Base-by-base conservation (phyloP, 2,797 vertebrate species). In the Paratrypauchen microcephalus region DNA sequence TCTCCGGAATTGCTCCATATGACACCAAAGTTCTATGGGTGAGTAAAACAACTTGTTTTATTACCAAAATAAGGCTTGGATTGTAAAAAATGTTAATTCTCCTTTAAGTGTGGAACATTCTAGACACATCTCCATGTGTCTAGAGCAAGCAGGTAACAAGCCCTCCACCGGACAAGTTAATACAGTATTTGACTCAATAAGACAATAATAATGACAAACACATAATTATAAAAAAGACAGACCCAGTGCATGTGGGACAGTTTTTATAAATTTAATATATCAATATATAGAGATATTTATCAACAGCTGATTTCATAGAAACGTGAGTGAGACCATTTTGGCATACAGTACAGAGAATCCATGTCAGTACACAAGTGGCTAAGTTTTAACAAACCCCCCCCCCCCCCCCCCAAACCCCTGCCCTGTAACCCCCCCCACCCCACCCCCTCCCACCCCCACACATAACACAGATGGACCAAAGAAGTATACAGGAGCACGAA, bases 271-370 rank as follows among this genome's bases (percentile, higher is more conserved):
- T 94, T 94, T 94, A 94, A 93, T 94, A 93, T 94, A 94, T 93
- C 92, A 94, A 94, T 94, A 94, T 94, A 94, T 94, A 94, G 92
- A 93, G 93, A 94, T 93, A 93, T 94, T 93, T 94, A 94, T 93
- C 91, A 94, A 94, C 94, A 94, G 90, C 79, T 90, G 89, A 93
- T 94, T 94, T 92, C 92, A 93, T 94, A 94, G 90, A 94, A 94
- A 94, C 88, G 87, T 93, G 92, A 94, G 91, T 91, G 91, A 92
- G 92, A 94, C 93, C 93, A 93, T 94, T 94, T 94, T 94, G 93
- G 94, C 92, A 93, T 94, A 94, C 92, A 91, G 92, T 93, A 93
- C 92, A 92, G 92, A 92, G 92, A 91, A 86, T 90, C 89, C 90
- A 92, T 92, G 92, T 94, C 91, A 93, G 93, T 93, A 93, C 88